Evolutionary conservation across 2,888 invertebrate species (phyloP), one percentile per base, ranked within the genome.

Genomic region (Mythimna lalbum): DNA sequence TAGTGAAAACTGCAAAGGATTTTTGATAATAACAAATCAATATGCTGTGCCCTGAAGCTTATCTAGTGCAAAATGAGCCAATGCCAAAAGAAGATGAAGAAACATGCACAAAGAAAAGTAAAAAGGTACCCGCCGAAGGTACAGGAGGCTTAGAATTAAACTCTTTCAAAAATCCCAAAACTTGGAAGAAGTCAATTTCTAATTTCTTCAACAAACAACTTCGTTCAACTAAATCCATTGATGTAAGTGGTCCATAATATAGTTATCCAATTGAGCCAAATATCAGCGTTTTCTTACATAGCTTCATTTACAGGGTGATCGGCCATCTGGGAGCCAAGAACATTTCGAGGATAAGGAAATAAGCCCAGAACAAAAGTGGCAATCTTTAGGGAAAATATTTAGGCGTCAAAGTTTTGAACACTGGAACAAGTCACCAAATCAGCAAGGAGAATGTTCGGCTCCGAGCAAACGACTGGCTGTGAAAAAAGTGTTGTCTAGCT

Each of bases 341-440:
- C 89, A 91, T 73, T 94, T 93, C 80, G 92, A 92, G 53, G 92
- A 91, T 53, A 93, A 93, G 84, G 92, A 93, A 85, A 85, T 95
- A 66, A 90, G 85, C 73, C 91, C 92, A 60, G 95, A 96, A 76
- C 95, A 94, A 81, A 96, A 95, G 85, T 96, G 96, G 95, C 96
- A 96, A 84, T 95, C 95, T 47, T 83, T 96, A 77, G 96, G 96
- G 0, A 96, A 96, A 90, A 92, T 95, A 62, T 96, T 96, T 81
- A 90, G 93, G 78, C 95, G 96, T 63, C 95, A 95, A 90, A 95
- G 93, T 85, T 92, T 93, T 78, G 95, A 95, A 73, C 90, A 92
- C 64, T 93, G 92, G 91, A 92, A 87, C 72, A 95, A 93, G 81
- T 84, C 91, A 7, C 63, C 91, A 39, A 91, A 82, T 77, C 89